phyloP scores from a whole-genome alignment of 2,113 vertebrate genomes.

The Eptesicus fuscus region DNA sequence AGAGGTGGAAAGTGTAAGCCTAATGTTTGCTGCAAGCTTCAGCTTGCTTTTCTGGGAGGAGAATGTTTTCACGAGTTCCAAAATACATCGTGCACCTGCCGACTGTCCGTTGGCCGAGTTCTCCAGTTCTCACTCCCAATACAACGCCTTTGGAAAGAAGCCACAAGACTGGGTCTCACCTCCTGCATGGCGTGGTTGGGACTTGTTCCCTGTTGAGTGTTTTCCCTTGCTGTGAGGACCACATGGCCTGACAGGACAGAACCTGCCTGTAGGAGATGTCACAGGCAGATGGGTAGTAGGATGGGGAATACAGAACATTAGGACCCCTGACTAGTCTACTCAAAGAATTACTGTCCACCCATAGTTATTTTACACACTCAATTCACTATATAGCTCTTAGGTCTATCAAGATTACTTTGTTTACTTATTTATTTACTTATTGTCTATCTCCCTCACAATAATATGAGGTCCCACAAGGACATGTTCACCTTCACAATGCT shows the following conservation, averaged over 20 bases:
- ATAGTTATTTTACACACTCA: neutral
- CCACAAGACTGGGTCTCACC: neutral
- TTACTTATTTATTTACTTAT: neutral
- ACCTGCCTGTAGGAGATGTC: neutral
- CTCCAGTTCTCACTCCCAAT: neutral
- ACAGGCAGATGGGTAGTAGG: neutral
- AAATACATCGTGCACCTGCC: neutral
- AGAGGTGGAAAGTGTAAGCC: neutral
- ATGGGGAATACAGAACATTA: fast-evolving
- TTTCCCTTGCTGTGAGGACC: neutral
- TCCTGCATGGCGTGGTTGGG: neutral
- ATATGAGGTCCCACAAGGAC: neutral
- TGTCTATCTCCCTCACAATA: neutral
- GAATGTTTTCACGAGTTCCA: neutral
- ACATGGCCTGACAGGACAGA: neutral
- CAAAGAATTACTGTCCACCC: neutral
- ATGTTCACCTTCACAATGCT: neutral
- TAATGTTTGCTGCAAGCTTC: neutral
- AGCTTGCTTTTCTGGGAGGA: conserved; percentile 18
- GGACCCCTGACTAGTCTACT: neutral
- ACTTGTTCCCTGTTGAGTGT: neutral
- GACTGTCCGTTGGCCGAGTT: neutral
- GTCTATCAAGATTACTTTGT: neutral
- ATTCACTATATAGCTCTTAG: neutral
- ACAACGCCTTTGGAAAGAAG: neutral